Conservation (phyloP, 2,888 invertebrate genomes). For the Girardia tigrina region DNA sequence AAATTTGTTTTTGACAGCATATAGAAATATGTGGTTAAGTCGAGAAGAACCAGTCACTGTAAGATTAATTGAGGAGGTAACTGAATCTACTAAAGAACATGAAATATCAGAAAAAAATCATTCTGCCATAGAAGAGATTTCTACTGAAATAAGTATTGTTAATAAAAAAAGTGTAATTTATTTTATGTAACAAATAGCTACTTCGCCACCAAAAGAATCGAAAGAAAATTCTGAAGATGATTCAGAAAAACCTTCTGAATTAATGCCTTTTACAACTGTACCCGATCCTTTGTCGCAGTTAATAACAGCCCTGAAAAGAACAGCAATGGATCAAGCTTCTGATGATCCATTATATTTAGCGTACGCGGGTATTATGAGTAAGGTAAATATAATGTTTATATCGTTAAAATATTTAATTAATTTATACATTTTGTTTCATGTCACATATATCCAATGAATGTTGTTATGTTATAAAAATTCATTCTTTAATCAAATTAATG, state of each 20-base stretch:
- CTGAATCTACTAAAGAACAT: slow-evolving; percentile 52
- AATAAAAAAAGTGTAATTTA: background rate
- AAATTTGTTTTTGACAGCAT: slow-evolving; percentile 86
- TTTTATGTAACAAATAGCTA: background rate
- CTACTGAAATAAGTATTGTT: background rate
- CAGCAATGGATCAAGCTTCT: slow-evolving; percentile 69
- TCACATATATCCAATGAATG: no score
- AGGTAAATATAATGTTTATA: no score
- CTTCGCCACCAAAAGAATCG: background rate
- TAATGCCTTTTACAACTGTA: slow-evolving; percentile 57
- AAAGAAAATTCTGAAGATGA: slow-evolving; percentile 53
- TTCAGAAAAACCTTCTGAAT: slow-evolving; percentile 60
- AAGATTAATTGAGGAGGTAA: slow-evolving; percentile 87
- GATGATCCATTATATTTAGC: slow-evolving; percentile 90
- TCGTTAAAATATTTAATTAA: no score
- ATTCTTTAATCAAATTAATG: no score
- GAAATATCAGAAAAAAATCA: slow-evolving; percentile 3
- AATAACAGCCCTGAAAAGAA: slow-evolving; percentile 93
- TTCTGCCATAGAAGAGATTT: background rate
- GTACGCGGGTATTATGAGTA: slow-evolving; percentile 90
- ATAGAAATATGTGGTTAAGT: slow-evolving; percentile 55
- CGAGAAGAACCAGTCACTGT: slow-evolving; percentile 55
- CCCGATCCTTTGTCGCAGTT: slow-evolving; percentile 90
- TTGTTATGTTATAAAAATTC: no score
- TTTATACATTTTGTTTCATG: no score